phyloP scores from a whole-genome alignment of 2,797 vertebrate species.

The Megalops cyprinoides region DNA sequence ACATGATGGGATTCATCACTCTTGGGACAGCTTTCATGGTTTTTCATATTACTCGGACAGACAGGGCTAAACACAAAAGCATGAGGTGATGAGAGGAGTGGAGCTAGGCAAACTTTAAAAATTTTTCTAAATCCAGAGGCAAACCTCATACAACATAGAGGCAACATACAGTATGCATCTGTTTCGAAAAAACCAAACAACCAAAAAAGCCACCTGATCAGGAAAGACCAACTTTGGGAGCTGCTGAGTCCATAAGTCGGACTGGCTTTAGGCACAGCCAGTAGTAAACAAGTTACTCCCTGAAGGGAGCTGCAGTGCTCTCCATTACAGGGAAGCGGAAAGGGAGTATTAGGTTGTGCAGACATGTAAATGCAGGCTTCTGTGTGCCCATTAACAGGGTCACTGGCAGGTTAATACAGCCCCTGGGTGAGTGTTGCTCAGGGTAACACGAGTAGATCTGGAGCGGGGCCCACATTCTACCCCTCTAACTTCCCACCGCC shows the following conservation, averaged over 20 bases:
- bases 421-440: constrained; percentile 1
- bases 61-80: too few relatives aligned
- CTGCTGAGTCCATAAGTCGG: background rate
- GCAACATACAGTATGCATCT: background rate
- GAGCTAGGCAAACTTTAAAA: too few relatives aligned
- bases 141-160: background rate
- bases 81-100: too few relatives aligned
- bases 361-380: constrained; percentile 57
- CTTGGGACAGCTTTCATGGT: too few relatives aligned
- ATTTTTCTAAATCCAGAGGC: too few relatives aligned
- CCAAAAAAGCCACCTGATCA: background rate
- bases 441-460: constrained; percentile 26
- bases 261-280: background rate
- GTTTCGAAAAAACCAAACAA: background rate
- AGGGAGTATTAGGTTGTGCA: constrained; percentile 54
- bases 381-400: constrained; percentile 60
- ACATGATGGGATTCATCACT: too few relatives aligned
- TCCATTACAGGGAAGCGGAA: constrained; percentile 53
- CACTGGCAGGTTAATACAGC: constrained; percentile 58
- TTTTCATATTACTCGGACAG: too few relatives aligned
- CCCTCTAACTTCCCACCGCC: background rate
- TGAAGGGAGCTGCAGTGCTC: constrained; percentile 28
- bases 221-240: background rate
- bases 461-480: background rate
- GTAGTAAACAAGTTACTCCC: constrained; percentile 30